phyloP scores from a whole-genome alignment of 2,888 invertebrate genomes.

The Malthinus seriepunctatus region DNA sequence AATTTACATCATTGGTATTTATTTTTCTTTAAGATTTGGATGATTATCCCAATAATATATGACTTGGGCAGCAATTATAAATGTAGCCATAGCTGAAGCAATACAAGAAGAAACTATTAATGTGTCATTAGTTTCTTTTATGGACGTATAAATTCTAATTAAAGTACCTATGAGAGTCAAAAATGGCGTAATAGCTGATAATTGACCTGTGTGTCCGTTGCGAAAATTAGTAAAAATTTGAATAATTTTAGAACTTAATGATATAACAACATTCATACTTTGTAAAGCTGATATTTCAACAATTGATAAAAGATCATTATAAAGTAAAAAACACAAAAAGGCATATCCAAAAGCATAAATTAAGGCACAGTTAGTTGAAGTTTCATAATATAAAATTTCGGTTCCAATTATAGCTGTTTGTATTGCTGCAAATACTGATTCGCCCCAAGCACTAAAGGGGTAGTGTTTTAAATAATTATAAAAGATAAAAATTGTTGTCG shows the following conservation, averaged over 20 bases:
- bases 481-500: neutral
- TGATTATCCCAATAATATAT: neutral
- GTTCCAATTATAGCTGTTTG: neutral
- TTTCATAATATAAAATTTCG: neutral
- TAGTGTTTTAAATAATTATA: neutral
- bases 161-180: neutral
- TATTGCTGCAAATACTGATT: neutral
- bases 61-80: neutral
- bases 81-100: neutral
- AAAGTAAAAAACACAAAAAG: neutral
- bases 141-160: neutral
- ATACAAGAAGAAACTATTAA: neutral
- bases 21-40: too few relatives aligned
- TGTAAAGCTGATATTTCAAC: neutral
- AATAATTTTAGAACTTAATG: neutral
- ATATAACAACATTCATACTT: constrained; percentile 1
- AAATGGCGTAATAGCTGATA: neutral
- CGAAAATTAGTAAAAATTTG: constrained; percentile 1
- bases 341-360: neutral
- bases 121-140: neutral
- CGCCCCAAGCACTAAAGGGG: neutral
- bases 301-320: neutral
- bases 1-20: too few relatives aligned
- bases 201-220: constrained; percentile 6
- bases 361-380: neutral